These are phyloP conservation scores for Dicyrtoma fusca DNA, from an alignment of 2,888 invertebrate species.

Conservation along the genomic window DNA sequence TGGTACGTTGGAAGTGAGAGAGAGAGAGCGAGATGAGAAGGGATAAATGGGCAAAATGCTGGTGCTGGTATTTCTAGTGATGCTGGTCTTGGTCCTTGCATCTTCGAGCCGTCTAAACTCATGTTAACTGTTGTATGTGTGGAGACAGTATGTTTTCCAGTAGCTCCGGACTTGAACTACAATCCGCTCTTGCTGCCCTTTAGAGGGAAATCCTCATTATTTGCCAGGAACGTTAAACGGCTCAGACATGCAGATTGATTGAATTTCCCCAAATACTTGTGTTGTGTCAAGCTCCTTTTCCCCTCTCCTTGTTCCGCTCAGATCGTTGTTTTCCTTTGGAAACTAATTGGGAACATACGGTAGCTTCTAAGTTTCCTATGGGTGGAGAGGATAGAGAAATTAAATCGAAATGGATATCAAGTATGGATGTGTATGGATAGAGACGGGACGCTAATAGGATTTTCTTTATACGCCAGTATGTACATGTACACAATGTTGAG, in stretches of 20 bases:
- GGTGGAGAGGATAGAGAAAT: neutral
- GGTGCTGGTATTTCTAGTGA: too few relatives aligned
- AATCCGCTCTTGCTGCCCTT: too few relatives aligned
- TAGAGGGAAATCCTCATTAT: too few relatives aligned
- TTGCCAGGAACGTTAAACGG: too few relatives aligned
- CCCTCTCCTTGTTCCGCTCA: neutral
- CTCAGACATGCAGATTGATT: too few relatives aligned
- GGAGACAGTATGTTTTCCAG: neutral
- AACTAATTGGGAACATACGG: too few relatives aligned
- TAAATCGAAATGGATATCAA: neutral
- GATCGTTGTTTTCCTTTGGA: neutral
- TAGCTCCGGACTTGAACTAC: too few relatives aligned
- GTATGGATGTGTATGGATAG: neutral
- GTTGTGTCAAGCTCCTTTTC: neutral
- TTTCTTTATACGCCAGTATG: neutral
- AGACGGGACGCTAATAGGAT: neutral
- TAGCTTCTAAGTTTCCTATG: neutral
- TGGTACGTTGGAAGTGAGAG: neutral
- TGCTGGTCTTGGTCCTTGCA: too few relatives aligned
- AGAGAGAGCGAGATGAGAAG: neutral
- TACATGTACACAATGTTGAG: too few relatives aligned
- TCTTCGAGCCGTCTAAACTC: too few relatives aligned
- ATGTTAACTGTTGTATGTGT: neutral
- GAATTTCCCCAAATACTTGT: too few relatives aligned
- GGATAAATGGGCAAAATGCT: conserved; percentile 7